Conservation (phyloP, 2,113 vertebrate genomes). For the Paramormyrops kingsleyae region DNA sequence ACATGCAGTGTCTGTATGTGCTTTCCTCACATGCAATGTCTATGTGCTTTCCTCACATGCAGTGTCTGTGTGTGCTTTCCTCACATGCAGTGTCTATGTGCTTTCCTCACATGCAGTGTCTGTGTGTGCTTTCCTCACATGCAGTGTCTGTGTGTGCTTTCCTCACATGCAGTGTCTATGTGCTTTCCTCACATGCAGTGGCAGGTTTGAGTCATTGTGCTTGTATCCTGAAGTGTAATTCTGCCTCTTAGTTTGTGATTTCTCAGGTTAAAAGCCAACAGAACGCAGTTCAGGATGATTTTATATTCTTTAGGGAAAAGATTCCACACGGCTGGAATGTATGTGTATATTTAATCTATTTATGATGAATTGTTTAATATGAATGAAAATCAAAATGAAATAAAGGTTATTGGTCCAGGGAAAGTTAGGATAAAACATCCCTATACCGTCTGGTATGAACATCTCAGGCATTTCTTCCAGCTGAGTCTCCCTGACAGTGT, state of each 20-base stretch:
- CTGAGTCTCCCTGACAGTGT: slow-evolving; percentile 1
- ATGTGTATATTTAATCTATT: neutral
- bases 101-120: no score
- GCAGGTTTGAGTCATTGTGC: neutral
- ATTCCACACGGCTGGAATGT: neutral
- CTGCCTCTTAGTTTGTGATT: neutral
- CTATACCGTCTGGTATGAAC: neutral
- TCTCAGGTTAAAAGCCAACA: neutral
- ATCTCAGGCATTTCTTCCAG: slow-evolving; percentile 18
- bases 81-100: no score
- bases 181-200: neutral
- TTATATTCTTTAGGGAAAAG: neutral
- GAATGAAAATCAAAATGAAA: neutral
- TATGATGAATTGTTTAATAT: neutral
- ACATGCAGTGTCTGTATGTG: neutral
- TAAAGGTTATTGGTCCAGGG: neutral
- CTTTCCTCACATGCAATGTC: no score
- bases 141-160: no score
- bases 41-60: no score
- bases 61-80: no score
- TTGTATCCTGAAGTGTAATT: neutral
- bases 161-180: no score
- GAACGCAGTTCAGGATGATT: neutral
- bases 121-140: no score
- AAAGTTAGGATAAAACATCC: neutral